A percentile compares a stretch with the other conserved stretches of the same genome.
Conservation (phyloP, 2,888 invertebrate species). For the Hyppa rectilinea region DNA sequence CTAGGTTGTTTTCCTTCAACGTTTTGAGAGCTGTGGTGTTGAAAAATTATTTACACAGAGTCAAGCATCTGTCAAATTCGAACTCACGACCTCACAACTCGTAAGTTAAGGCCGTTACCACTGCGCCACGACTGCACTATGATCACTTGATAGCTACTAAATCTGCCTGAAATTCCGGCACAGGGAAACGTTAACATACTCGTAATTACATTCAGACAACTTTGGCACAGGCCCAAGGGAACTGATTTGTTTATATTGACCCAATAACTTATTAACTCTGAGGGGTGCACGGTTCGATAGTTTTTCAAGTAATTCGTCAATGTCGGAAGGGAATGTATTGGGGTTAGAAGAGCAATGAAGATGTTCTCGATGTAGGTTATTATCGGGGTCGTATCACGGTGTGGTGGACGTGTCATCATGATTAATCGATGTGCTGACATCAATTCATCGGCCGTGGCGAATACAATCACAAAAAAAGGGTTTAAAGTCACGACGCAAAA, state of each 20-base stretch:
- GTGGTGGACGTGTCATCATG: constrained; percentile 67
- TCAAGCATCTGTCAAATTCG: too few species aligned
- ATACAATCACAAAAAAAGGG: constrained; percentile 51
- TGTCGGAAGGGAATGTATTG: constrained; percentile 68
- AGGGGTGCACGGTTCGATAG: constrained; percentile 56
- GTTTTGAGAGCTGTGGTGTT: too few species aligned
- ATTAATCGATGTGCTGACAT: constrained; percentile 68
- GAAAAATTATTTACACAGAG: too few species aligned
- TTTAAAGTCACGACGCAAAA: constrained; percentile 55
- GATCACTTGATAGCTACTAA: constrained; percentile 23
- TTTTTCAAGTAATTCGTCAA: constrained; percentile 71
- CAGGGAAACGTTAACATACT: constrained; percentile 38
- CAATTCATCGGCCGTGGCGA: constrained; percentile 55
- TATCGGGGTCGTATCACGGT: constrained; percentile 62
- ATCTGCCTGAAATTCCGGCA: constrained; percentile 32
- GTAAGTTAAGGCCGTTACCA: too few species aligned
- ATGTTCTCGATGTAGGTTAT: constrained; percentile 68
- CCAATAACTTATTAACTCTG: constrained; percentile 65
- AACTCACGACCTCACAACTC: too few species aligned
- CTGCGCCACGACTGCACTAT: too few species aligned
- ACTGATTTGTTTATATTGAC: constrained; percentile 63
- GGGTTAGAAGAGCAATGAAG: constrained; percentile 67
- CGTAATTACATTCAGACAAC: constrained; percentile 49
- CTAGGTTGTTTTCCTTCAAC: too few species aligned
- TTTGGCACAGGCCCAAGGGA: constrained; percentile 51